Base-by-base conservation (phyloP, 1,140 invertebrate genomes). In the Cherax quadricarinatus region DNA sequence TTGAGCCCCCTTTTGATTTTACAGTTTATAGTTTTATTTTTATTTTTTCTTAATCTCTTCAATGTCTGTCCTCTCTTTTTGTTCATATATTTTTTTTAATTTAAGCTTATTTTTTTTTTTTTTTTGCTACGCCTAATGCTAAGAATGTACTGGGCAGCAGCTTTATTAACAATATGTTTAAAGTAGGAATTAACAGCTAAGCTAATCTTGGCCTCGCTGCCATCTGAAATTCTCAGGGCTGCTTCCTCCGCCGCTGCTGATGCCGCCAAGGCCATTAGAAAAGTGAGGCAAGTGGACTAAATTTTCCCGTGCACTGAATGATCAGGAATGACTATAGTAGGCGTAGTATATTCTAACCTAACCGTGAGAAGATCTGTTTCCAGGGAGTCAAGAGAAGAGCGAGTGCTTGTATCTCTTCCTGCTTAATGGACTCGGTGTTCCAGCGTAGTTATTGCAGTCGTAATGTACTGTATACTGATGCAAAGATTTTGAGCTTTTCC, bases 231-330 rank as follows among this genome's bases (percentile, higher is more conserved):
- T 91, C 84, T 79, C 84, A 86, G 83, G 75, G 82, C 16, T 60
- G 70, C 62, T 89, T 51, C 66, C 66, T 53, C 88, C n/a, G 89
- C 89, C 21, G 89, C 83, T 91, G 89, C 75, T 86, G 89, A 91
- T 60, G 82, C 89, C 60, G 41, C 89, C 83, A 91, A 91, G 75
- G 89, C 70, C 73, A 70, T 86, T 60, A 91, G 83, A 91, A 86
- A 91, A 80, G 75, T 86, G 89, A 91, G 89, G 89, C 84, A 91
- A 91, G 84, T 91, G 89, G 9, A 86, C 62, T 86, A 62, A 79
- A 57, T 41, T 79, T 91, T 86, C 57, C 82, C 62, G 89, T 91
- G 83, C 89, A 86, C 73, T 86, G 83, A 82, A 66, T 62, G 82
- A 82, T 62, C 21, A 62, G 87, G n/a, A 86, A 66, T 78, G 48